A percentile compares a stretch with the other conserved stretches of the same genome.
phyloP scores from a whole-genome alignment of 2,888 invertebrate species.

The Yponomeuta sedellus region DNA sequence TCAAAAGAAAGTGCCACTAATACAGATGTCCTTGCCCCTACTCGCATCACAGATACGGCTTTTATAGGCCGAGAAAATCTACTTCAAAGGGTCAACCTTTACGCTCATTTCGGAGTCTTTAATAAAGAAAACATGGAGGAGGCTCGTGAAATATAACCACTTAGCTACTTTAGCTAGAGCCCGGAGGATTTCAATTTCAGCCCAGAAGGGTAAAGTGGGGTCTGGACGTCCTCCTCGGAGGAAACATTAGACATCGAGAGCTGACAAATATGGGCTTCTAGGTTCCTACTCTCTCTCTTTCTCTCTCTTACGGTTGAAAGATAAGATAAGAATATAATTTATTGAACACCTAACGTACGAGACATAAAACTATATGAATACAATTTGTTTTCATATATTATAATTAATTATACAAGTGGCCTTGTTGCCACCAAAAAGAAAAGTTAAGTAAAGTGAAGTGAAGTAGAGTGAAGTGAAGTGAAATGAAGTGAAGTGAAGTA shows the following conservation, averaged over 20 bases:
- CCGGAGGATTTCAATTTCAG: not conserved
- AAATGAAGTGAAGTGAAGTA: no score
- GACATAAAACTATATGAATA: no score
- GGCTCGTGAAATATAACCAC: not conserved
- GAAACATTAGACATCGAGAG: not conserved
- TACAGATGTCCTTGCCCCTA: no score
- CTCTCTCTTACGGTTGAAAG: no score
- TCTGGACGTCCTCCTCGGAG: not conserved
- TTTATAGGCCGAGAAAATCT: not conserved
- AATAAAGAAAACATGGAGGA: not conserved
- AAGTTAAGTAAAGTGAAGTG: no score
- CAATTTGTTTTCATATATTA: no score
- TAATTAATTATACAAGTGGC: no score
- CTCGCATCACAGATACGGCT: not conserved
- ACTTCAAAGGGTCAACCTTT: not conserved
- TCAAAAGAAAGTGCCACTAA: no score
- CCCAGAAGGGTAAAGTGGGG: not conserved
- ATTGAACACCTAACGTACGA: no score
- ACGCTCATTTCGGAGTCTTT: not conserved
- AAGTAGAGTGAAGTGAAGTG: no score
- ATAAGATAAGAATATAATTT: no score
- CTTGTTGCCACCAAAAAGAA: no score
- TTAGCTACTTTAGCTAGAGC: not conserved
- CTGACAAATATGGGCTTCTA: not conserved
- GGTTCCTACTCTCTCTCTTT: not conserved